These are phyloP conservation scores for Diaprepes abbreviatus DNA, from an alignment of 2,888 invertebrate genomes.

Conservation along the genomic window DNA sequence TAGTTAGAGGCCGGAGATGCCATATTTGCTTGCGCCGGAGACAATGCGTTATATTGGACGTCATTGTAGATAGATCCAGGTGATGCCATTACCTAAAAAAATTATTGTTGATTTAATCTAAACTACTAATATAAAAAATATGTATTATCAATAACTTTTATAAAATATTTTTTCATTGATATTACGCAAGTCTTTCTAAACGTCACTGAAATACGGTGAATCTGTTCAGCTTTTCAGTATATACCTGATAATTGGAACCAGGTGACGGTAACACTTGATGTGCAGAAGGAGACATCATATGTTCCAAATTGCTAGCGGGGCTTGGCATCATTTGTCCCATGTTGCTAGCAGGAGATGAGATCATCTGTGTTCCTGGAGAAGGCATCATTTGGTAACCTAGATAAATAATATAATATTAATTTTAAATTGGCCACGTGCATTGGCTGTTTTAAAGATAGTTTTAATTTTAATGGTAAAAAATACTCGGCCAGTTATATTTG, in stretches of 20 bases:
- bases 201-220: too few species aligned
- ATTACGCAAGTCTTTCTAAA: too few species aligned
- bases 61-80: constrained; percentile 59
- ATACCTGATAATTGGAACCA: constrained; percentile 54
- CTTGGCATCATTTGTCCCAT: constrained; percentile 56
- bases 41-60: constrained; percentile 47
- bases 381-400: constrained; percentile 56
- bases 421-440: too few species aligned
- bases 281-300: constrained; percentile 56
- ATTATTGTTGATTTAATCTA: too few species aligned
- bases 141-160: too few species aligned
- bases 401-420: too few species aligned
- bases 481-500: too few species aligned
- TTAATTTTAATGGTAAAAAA: too few species aligned
- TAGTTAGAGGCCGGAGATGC: constrained; percentile 56
- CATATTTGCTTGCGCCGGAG: constrained; percentile 41
- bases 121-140: too few species aligned
- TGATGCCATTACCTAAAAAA: constrained; percentile 54
- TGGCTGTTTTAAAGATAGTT: too few species aligned
- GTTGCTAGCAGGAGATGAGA: constrained; percentile 33
- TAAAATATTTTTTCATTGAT: too few species aligned
- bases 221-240: too few species aligned
- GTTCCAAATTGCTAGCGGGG: constrained; percentile 50
- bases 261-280: constrained; percentile 57
- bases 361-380: constrained; percentile 45